phyloP scores from a whole-genome alignment of 2,888 invertebrate species.

The Pinctada fucata region DNA sequence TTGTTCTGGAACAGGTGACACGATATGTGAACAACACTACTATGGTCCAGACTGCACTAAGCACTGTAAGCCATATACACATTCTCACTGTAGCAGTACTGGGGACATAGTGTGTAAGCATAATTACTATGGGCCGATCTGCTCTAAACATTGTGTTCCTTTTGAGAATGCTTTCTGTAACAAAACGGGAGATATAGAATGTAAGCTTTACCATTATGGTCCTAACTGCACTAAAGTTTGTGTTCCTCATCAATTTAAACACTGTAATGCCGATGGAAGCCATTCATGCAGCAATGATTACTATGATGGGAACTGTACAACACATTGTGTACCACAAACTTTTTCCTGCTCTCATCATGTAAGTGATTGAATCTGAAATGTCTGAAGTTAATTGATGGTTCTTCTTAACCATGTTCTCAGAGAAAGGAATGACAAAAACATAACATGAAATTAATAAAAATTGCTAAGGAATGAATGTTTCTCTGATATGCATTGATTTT shows the following conservation, averaged over 20 bases:
- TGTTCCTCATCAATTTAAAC: neutral
- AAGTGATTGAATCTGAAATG: no score
- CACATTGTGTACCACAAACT: constrained; percentile 1
- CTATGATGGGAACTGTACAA: constrained; percentile 17
- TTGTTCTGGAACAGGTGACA: neutral
- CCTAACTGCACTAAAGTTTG: neutral
- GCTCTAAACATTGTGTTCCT: neutral
- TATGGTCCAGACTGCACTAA: neutral
- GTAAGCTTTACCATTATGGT: neutral
- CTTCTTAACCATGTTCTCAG: no score
- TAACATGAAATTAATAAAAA: no score
- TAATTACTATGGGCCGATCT: neutral
- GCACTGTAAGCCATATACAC: neutral
- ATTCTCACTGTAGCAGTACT: neutral
- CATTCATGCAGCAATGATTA: neutral
- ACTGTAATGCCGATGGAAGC: constrained; percentile 8
- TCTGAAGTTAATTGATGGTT: no score
- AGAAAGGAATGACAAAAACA: no score
- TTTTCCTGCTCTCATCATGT: neutral
- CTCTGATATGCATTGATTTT: no score
- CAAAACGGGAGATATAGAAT: neutral
- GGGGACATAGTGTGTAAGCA: neutral
- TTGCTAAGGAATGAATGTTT: no score
- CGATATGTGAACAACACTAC: neutral
- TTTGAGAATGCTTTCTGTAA: neutral